A percentile compares a stretch with the other conserved stretches of the same genome.
These are phyloP conservation scores for Trogon surrucura DNA, from an alignment of 2,113 vertebrate species.

Conservation along the genomic window DNA sequence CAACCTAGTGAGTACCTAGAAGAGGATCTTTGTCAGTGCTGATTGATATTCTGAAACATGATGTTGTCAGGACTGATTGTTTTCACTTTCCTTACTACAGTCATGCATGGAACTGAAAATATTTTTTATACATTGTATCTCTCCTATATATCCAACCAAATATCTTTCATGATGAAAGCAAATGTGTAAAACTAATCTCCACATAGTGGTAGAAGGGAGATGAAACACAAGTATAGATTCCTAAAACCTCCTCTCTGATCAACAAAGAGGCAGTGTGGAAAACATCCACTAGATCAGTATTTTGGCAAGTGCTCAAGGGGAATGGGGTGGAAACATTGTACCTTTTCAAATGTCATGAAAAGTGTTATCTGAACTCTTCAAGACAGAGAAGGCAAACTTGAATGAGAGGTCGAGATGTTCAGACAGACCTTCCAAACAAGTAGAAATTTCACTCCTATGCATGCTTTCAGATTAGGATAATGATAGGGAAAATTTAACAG, in stretches of 20 bases:
- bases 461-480: not conserved
- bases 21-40: not conserved
- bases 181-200: not conserved
- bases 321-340: not conserved
- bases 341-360: not conserved
- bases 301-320: not conserved
- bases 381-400: not conserved
- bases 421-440: not conserved
- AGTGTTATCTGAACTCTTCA: not conserved
- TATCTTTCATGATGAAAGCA: accelerated
- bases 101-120: not conserved
- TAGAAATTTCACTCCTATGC: not conserved
- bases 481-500: not conserved
- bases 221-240: not conserved
- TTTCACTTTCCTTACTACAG: not conserved
- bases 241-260: not conserved
- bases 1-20: not conserved
- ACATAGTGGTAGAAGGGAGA: not conserved
- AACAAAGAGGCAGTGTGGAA: not conserved
- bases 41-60: not conserved
- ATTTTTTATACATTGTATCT: not conserved
- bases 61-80: not conserved
- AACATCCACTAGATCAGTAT: accelerated
- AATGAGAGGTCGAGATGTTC: not conserved
- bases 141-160: not conserved